A percentile compares a stretch with the other conserved stretches of the same genome.
Evolutionary conservation across 92 coral and sea anemone genomes (phyloP).

Genomic region (Scolanthus callimorphus): DNA sequence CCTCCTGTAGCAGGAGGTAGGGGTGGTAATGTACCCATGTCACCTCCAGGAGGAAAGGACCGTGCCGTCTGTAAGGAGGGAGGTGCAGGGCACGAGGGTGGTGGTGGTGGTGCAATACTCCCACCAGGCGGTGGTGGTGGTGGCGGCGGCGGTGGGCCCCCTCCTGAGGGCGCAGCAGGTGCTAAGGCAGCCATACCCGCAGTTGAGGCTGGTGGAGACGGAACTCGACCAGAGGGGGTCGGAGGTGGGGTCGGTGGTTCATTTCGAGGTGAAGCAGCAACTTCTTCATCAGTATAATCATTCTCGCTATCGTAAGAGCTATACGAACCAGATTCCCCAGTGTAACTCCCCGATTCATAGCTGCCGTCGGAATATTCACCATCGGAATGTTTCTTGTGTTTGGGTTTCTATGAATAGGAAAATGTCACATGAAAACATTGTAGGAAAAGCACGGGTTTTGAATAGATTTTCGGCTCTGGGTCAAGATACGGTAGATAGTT

Average conservation of each 20-base stretch:
- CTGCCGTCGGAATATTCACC: background rate
- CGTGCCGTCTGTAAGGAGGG: background rate
- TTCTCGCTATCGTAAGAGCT: background rate
- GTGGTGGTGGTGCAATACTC: background rate
- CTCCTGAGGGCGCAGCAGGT: background rate
- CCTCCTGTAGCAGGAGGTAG: background rate
- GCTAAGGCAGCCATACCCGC: background rate
- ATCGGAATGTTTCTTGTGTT: background rate
- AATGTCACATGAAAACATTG: background rate
- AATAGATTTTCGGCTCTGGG: too few species aligned
- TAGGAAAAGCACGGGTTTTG: too few species aligned
- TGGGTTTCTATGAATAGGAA: background rate
- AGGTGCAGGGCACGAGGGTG: background rate
- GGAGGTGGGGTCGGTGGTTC: background rate
- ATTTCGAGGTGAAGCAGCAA: background rate
- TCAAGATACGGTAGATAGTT: too few species aligned
- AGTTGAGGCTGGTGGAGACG: conserved; percentile 1
- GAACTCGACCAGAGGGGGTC: background rate
- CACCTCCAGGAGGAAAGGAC: background rate
- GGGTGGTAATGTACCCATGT: background rate
- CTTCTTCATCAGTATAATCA: background rate
- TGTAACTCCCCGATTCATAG: background rate
- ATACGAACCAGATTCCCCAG: background rate
- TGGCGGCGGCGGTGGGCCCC: background rate
- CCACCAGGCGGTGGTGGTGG: conserved; percentile 2